Evolutionary conservation across 1,140 invertebrate species (phyloP).

Genomic region (Aleiodes sp.): DNA sequence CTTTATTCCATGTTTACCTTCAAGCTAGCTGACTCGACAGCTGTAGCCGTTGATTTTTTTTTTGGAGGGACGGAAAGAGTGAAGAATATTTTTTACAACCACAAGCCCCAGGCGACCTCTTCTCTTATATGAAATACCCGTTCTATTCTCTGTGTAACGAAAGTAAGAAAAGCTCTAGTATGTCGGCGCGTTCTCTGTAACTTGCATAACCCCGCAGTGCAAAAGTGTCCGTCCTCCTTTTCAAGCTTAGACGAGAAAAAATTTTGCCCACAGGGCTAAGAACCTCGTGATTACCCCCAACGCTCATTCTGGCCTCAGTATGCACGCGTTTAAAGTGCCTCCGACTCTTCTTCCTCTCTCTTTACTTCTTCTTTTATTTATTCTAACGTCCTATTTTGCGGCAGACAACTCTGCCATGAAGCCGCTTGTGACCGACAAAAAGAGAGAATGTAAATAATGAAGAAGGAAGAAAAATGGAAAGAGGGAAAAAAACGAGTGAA

Average conservation of each 20-base stretch:
- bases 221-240: not conserved
- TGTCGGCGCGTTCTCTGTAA: not conserved
- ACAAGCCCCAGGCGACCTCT: constrained; percentile 16
- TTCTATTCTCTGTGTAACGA: not conserved
- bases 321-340: constrained; percentile 22
- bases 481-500: constrained; percentile 13
- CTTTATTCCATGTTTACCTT: not conserved
- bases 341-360: not conserved
- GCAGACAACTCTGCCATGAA: not conserved
- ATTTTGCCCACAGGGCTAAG: constrained; percentile 17
- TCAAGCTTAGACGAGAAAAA: not conserved
- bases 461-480: not conserved
- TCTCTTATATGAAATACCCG: not conserved
- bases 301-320: not conserved
- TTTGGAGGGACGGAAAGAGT: too few species aligned
- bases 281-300: constrained; percentile 20
- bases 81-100: constrained; percentile 2
- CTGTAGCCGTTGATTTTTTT: constrained; percentile 23
- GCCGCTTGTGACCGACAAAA: not conserved
- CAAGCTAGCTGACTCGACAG: not conserved
- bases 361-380: not conserved
- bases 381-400: not conserved
- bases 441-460: constrained; percentile 12
- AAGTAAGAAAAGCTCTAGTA: constrained; percentile 1
- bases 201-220: constrained; percentile 3